Conservation (phyloP, 2,113 vertebrate species). For the Hemibagrus wyckioides region DNA sequence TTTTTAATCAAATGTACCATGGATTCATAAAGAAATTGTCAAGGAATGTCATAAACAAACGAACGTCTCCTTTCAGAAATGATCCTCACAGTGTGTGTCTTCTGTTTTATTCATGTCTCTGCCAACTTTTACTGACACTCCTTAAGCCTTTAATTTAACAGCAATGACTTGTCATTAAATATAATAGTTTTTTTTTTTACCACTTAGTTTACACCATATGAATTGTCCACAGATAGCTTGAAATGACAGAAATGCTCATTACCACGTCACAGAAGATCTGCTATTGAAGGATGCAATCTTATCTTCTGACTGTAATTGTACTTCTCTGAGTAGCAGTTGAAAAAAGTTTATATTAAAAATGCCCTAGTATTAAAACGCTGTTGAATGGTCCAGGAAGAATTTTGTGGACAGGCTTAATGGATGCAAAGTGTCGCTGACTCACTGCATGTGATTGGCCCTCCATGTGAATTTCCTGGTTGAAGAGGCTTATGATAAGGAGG, state of each 20-base stretch:
- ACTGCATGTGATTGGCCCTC: background rate
- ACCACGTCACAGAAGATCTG: slow-evolving; percentile 18
- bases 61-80: slow-evolving; percentile 18
- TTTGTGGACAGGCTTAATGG: background rate
- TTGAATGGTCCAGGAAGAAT: background rate
- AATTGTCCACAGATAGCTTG: slow-evolving; percentile 10
- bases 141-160: slow-evolving; percentile 33
- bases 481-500: background rate
- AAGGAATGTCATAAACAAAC: slow-evolving; percentile 15
- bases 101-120: slow-evolving; percentile 22
- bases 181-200: slow-evolving; percentile 25
- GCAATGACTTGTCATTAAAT: slow-evolving; percentile 24
- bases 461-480: background rate
- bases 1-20: background rate
- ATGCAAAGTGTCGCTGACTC: background rate
- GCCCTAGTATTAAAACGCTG: slow-evolving; percentile 11
- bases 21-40: slow-evolving; percentile 18
- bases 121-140: slow-evolving; percentile 16
- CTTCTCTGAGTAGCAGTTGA: background rate
- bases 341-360: slow-evolving; percentile 9
- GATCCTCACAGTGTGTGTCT: slow-evolving; percentile 4
- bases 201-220: background rate
- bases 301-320: slow-evolving; percentile 38
- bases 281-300: slow-evolving; percentile 32
- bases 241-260: slow-evolving; percentile 42